phyloP scores from a whole-genome alignment of 1,140 invertebrate genomes.

The Calephelis virginiensis region DNA sequence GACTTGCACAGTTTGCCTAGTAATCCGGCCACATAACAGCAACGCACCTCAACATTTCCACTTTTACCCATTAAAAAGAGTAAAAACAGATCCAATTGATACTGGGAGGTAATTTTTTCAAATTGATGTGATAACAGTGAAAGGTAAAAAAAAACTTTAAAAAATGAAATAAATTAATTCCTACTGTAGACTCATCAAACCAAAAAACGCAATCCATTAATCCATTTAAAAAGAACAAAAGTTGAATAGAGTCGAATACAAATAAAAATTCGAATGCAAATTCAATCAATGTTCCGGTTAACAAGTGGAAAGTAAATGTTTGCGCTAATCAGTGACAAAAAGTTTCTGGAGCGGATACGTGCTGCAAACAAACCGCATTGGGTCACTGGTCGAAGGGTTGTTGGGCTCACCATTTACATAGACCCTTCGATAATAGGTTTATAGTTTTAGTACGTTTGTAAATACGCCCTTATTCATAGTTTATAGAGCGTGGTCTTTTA shows the following conservation, averaged over 20 bases:
- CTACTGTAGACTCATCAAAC: not conserved
- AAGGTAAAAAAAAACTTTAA: too few relatives aligned
- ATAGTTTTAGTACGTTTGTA: conserved; percentile 2
- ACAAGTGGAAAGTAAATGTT: conserved; percentile 15
- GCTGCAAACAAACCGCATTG: conserved; percentile 16
- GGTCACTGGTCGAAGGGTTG: conserved; percentile 10
- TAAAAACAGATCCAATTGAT: too few relatives aligned
- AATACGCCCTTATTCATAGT: not conserved
- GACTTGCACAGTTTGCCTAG: too few relatives aligned
- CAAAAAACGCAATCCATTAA: not conserved
- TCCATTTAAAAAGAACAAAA: not conserved
- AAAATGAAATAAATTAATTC: not conserved
- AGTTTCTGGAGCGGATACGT: conserved; percentile 8
- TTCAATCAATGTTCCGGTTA: conserved; percentile 12
- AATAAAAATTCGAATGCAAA: conserved; percentile 8
- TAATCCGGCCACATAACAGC: too few relatives aligned
- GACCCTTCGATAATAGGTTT: conserved; percentile 1
- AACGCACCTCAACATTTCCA: too few relatives aligned
- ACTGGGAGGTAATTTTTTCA: too few relatives aligned
- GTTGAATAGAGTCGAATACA: conserved; percentile 1
- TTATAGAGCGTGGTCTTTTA: too few relatives aligned
- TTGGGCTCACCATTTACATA: conserved; percentile 1
- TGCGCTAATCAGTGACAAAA: conserved; percentile 14
- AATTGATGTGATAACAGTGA: too few relatives aligned
- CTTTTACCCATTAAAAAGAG: too few relatives aligned